Percentiles rank a stretch among this genome's conserved stretches.
Evolutionary conservation across 2,113 vertebrate species (phyloP).

Genomic region (Lethenteron camtschaticum): DNA sequence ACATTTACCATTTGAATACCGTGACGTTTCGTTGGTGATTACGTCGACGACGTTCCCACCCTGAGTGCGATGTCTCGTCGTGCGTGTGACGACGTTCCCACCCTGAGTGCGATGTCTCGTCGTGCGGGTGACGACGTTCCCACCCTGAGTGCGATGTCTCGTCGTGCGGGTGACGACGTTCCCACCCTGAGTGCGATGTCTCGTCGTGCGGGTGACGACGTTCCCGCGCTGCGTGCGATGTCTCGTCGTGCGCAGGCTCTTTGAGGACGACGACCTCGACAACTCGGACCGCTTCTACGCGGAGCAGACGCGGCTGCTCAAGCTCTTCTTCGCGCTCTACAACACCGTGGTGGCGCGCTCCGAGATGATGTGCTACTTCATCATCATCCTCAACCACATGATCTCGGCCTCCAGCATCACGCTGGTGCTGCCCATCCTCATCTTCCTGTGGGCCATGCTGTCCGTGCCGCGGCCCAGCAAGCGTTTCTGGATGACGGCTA

Average conservation of each 20-base stretch:
- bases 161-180: too few relatives aligned
- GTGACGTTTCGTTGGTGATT: too few relatives aligned
- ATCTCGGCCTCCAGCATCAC: conserved; percentile 26
- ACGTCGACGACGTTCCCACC: too few relatives aligned
- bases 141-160: too few relatives aligned
- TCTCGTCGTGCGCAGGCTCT: conserved; percentile 14
- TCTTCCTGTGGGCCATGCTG: conserved; percentile 34
- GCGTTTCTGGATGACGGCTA: conserved; percentile 32
- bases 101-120: too few relatives aligned
- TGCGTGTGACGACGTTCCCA: too few relatives aligned
- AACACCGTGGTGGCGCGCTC: conserved; percentile 23
- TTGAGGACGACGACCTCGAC: conserved; percentile 22
- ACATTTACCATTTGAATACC: too few relatives aligned
- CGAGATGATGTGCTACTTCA: conserved; percentile 30
- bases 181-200: too few relatives aligned
- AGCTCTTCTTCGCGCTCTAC: conserved; percentile 25
- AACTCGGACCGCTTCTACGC: conserved; percentile 23
- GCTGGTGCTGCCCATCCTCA: conserved; percentile 25
- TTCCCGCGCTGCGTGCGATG: too few relatives aligned
- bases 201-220: too few relatives aligned
- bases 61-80: too few relatives aligned
- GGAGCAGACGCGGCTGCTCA: conserved; percentile 17
- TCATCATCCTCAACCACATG: conserved; percentile 29
- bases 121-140: too few relatives aligned
- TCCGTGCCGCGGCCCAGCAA: conserved; percentile 33